A percentile compares a stretch with the other conserved stretches of the same genome.
These are phyloP conservation scores for Macaria notata DNA, from an alignment of 2,888 invertebrate species.

Conservation along the genomic window DNA sequence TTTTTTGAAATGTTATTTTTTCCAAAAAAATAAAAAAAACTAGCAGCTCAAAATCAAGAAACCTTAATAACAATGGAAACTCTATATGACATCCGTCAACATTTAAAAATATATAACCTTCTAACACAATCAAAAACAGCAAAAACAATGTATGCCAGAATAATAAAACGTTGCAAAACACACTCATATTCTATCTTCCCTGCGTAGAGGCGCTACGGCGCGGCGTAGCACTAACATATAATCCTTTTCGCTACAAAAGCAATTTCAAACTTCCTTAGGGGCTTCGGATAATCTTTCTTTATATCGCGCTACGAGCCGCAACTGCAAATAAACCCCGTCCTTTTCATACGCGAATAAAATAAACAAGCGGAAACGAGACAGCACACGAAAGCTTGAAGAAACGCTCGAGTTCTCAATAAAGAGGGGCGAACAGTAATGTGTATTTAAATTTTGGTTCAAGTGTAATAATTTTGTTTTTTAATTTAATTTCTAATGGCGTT, in stretches of 20 bases:
- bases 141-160: no score
- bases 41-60: no score
- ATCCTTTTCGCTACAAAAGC: slow-evolving; percentile 84
- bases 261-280: slow-evolving; percentile 84
- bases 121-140: no score
- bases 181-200: slow-evolving; percentile 50
- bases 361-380: slow-evolving; percentile 45
- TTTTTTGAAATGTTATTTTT: no score
- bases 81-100: no score
- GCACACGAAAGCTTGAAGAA: slow-evolving; percentile 57
- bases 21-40: no score
- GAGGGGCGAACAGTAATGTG: slow-evolving; percentile 77
- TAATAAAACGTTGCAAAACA: slow-evolving; percentile 12
- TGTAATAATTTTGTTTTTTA: slow-evolving; percentile 81
- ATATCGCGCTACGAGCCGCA: slow-evolving; percentile 75
- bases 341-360: slow-evolving; percentile 41
- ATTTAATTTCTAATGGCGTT: slow-evolving; percentile 77
- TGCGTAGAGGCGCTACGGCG: slow-evolving; percentile 73
- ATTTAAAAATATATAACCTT: no score
- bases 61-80: no score
- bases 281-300: slow-evolving; percentile 83
- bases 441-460: slow-evolving; percentile 81
- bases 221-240: slow-evolving; percentile 81
- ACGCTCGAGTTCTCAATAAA: slow-evolving; percentile 76
- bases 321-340: slow-evolving; percentile 52